Conservation (phyloP, 2,888 invertebrate genomes). For the Nephrotoma guestfalica region DNA sequence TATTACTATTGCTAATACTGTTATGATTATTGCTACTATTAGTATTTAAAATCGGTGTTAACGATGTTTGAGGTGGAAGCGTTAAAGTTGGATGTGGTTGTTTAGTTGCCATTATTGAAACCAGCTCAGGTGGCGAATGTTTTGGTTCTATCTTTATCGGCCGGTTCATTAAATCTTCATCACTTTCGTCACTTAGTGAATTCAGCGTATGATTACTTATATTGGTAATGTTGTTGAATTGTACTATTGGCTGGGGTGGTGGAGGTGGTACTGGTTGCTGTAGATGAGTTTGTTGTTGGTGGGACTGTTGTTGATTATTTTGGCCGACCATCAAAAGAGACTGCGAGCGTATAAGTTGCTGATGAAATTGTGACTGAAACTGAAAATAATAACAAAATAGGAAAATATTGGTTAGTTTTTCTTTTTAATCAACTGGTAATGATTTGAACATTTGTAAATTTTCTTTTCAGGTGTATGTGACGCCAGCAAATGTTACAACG, state of each 20-base stretch:
- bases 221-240: background rate
- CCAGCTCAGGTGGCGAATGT: constrained; percentile 1
- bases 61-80: background rate
- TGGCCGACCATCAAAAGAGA: background rate
- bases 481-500: too few relatives aligned
- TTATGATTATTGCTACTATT: constrained; percentile 1
- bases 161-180: background rate
- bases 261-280: background rate
- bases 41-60: background rate
- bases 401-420: background rate
- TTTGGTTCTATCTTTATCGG: constrained; percentile 2
- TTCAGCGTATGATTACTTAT: background rate
- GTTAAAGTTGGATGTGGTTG: background rate
- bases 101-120: background rate
- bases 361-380: constrained; percentile 2
- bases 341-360: constrained; percentile 1
- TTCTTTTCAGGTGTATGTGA: too few relatives aligned
- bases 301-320: background rate
- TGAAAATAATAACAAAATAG: background rate
- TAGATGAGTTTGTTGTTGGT: background rate
- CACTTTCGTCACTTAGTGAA: background rate
- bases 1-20: background rate
- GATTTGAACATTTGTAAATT: background rate
- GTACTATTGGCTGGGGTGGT: background rate
- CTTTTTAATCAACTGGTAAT: background rate